phyloP scores from a whole-genome alignment of 2,888 invertebrate species.

The Coelinius sp. region DNA sequence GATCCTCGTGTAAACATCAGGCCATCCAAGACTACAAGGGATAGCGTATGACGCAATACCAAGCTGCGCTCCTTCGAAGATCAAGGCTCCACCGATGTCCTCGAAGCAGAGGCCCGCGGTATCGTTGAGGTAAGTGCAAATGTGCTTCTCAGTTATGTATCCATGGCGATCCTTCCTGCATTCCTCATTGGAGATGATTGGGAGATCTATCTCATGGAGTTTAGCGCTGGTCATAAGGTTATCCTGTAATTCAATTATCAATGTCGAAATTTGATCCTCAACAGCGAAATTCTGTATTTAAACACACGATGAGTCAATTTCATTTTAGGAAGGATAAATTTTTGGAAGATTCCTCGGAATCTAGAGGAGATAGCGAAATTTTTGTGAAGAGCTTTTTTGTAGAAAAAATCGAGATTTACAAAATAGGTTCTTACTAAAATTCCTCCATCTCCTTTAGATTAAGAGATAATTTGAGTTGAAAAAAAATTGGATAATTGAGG shows the following conservation, averaged over 20 bases:
- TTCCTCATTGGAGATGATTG: conserved; percentile 5
- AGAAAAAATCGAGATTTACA: too few relatives aligned
- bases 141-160: not conserved
- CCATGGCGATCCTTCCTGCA: not conserved
- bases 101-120: not conserved
- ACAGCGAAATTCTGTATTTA: too few relatives aligned
- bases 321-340: too few relatives aligned
- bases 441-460: too few relatives aligned
- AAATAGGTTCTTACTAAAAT: too few relatives aligned
- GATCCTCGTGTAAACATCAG: conserved; percentile 10
- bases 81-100: conserved; percentile 48
- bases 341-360: too few relatives aligned
- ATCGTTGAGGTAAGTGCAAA: not conserved
- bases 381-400: too few relatives aligned
- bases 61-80: not conserved
- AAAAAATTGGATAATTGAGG: too few relatives aligned
- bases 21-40: not conserved
- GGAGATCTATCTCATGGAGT: not conserved
- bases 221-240: not conserved
- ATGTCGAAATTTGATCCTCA: not conserved
- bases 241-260: not conserved
- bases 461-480: too few relatives aligned
- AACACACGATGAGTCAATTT: too few relatives aligned
- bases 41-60: conserved; percentile 2
- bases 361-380: too few relatives aligned